Evolutionary conservation across 2,113 vertebrate genomes (phyloP).

Genomic region (Bos taurus): ARS-UCD2.0 NC_037331.1:24639501-24640000

Average conservation of each 20-base stretch:
- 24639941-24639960: not conserved
- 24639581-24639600: not conserved
- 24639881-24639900: not conserved
- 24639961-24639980: not conserved
- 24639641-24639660: not conserved
- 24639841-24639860: not conserved
- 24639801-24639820: not conserved
- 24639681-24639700: not conserved
- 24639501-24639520: not conserved
- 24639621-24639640: not conserved
- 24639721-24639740: not conserved
- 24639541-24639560: not conserved
- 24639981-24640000: not conserved
- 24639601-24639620: not conserved
- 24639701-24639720: not conserved
- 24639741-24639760: not conserved
- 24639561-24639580: not conserved
- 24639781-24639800: not conserved
- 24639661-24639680: not conserved
- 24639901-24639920: not conserved
- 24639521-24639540: not conserved
- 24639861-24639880: not conserved
- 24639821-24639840: not conserved
- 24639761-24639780: not conserved
- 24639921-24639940: not conserved